A percentile compares a stretch with the other conserved stretches of the same genome.
phyloP scores from a whole-genome alignment of 1,140 invertebrate species.

The Bombyx mandarina region DNA sequence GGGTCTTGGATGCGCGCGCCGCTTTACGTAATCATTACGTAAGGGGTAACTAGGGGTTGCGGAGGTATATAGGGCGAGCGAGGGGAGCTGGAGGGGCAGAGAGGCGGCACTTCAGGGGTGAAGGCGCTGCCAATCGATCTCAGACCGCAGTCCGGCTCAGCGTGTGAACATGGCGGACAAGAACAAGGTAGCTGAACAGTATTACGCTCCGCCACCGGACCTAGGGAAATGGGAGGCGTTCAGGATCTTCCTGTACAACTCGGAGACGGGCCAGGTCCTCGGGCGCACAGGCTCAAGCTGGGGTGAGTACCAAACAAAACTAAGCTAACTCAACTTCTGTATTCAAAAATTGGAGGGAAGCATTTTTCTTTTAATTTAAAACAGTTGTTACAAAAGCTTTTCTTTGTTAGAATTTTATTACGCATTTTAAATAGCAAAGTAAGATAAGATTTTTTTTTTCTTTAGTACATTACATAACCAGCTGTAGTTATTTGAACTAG shows the following conservation, averaged over 20 bases:
- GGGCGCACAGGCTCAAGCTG: conserved; percentile 90
- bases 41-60: conserved; percentile 48
- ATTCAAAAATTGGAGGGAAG: conserved; percentile 29
- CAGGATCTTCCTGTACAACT: conserved; percentile 88
- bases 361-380: too few relatives aligned
- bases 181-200: conserved; percentile 79
- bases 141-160: conserved; percentile 55
- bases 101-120: conserved; percentile 29
- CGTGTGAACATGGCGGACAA: conserved; percentile 79
- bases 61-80: conserved; percentile 16
- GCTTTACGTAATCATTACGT: conserved; percentile 63
- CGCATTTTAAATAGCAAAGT: too few relatives aligned
- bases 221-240: conserved; percentile 89
- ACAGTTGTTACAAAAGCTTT: too few relatives aligned
- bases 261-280: conserved; percentile 88
- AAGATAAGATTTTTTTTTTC: too few relatives aligned
- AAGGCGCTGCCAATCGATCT: conserved; percentile 58
- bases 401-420: too few relatives aligned
- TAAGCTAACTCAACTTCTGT: too few relatives aligned
- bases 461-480: too few relatives aligned
- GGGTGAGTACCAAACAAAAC: conserved; percentile 76
- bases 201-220: conserved; percentile 83
- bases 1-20: conserved; percentile 52
- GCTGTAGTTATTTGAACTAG: too few relatives aligned
- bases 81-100: conserved; percentile 23